These are phyloP conservation scores for Hypolimnas misippus DNA, from an alignment of 2,888 invertebrate genomes.

Conservation along the genomic window DNA sequence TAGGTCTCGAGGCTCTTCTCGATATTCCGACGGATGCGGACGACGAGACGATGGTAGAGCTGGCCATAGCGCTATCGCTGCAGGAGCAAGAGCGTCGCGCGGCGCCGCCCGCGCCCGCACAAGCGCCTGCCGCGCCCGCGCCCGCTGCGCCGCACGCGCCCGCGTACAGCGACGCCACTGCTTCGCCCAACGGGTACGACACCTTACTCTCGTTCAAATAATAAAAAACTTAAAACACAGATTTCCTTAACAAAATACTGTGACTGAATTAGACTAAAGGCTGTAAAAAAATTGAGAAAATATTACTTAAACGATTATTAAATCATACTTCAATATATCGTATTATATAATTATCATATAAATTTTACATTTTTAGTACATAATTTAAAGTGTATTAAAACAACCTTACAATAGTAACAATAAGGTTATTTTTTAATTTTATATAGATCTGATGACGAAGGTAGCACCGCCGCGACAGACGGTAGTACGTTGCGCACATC, in stretches of 20 bases:
- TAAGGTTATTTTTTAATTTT: too few relatives aligned
- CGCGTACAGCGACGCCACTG: constrained; percentile 90
- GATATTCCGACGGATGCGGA: constrained; percentile 97
- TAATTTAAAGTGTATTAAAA: too few relatives aligned
- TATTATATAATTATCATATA: too few relatives aligned
- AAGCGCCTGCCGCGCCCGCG: constrained; percentile 66
- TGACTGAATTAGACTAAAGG: too few relatives aligned
- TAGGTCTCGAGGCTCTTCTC: constrained; percentile 90
- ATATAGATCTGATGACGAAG: constrained; percentile 97
- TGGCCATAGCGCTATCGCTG: constrained; percentile 96
- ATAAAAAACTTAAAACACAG: too few relatives aligned
- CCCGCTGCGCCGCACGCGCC: constrained; percentile 70
- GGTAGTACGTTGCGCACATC: constrained; percentile 92
- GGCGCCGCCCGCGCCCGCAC: constrained; percentile 63
- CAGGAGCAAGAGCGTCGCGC: constrained; percentile 87
- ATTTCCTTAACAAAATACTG: too few relatives aligned
- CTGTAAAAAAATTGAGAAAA: too few relatives aligned
- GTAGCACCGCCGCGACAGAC: constrained; percentile 97
- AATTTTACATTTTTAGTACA: too few relatives aligned
- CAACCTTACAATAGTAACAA: too few relatives aligned
- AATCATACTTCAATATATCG: too few relatives aligned
- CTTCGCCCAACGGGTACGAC: constrained; percentile 88
- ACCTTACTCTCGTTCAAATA: too few relatives aligned
- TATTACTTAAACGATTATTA: too few relatives aligned
- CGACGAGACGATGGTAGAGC: constrained; percentile 98